Evolutionary conservation across 2,888 invertebrate genomes (phyloP), one percentile per base, ranked within the genome.

Genomic region (Calliscelio sp.): DNA sequence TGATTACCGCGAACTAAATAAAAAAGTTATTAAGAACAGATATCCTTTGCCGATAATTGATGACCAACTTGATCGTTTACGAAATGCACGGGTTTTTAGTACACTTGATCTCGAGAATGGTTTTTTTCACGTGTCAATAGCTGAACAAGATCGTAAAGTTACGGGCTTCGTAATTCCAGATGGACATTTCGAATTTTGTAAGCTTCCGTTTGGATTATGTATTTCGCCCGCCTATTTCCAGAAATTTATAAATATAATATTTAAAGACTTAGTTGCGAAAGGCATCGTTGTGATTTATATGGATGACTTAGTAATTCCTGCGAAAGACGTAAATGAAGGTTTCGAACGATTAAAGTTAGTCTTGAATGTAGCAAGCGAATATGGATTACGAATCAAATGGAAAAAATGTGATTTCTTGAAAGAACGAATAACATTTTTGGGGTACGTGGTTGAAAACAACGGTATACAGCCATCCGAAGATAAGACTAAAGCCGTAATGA

Each of bases 1-100:
- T 0, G 93, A 93, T 78, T 57, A 53, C 11, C 24, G 55, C 7
- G 32, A 32, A 18, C 25, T 55, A 32, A 55, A 55, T 55, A 16
- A n/a, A 11, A 59, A 59, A 41, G 41, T 59, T 14, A 7, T 59
- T 20, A 59, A 83, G 14, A 75, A 75, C 32, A 68, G 84, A 11
- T 55, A 83, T 22, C 28, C 41, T 22, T 49, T 84, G 20, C 73
- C 46, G 0, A 61, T 32, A 4, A 78, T 65, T 16, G 46, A 61
- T 1, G 59, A 61, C n/a, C 41, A 41, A 24, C 41, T 73, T 1
- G 55, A 66, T 6, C 35, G 85, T 20, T 57, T 57, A 8, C 5
- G n/a, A 0, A n/a, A n/a, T 0, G 8, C 32, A 20, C 6, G 20
- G 14, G 10, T 18, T 10, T 57, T 57, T 57, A 35, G 11, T 86